A percentile compares a stretch with the other conserved stretches of the same genome.
Evolutionary conservation across 92 coral and sea anemone genomes (phyloP).

Genomic region (Epizoanthus illoricatus): DNA sequence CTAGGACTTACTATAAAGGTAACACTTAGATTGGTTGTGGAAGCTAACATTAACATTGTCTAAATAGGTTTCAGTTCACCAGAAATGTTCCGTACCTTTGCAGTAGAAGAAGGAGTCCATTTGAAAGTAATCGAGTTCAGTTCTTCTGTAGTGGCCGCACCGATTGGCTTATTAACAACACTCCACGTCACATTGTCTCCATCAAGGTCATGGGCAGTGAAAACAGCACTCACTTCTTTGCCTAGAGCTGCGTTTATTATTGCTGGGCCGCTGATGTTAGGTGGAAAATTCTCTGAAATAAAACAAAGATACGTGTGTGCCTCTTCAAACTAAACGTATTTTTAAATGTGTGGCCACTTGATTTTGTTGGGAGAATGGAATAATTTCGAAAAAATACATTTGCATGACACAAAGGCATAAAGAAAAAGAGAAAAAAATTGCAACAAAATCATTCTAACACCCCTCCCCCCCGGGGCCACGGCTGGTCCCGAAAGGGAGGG

Average conservation of each 20-base stretch:
- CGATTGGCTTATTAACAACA: conserved; percentile 21
- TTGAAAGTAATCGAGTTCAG: conserved; percentile 7
- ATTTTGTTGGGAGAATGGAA: too few relatives aligned
- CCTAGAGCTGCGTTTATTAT: conserved; percentile 45
- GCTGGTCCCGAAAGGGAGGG: too few relatives aligned
- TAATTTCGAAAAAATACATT: too few relatives aligned
- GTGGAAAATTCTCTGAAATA: conserved; percentile 64
- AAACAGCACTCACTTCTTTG: conserved; percentile 10
- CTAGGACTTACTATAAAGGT: too few relatives aligned
- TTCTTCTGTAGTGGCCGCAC: neutral
- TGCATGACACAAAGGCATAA: too few relatives aligned
- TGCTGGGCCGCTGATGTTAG: conserved; percentile 40
- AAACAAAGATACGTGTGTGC: neutral
- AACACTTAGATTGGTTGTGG: too few relatives aligned
- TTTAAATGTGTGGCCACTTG: neutral
- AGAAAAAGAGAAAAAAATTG: too few relatives aligned
- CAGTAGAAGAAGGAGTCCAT: conserved; percentile 32
- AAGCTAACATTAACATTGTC: too few relatives aligned
- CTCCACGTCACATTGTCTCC: conserved; percentile 44
- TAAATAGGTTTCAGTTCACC: too few relatives aligned
- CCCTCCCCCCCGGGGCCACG: too few relatives aligned
- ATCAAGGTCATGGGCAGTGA: conserved; percentile 59
- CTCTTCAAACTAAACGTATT: neutral
- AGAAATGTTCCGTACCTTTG: conserved; percentile 31
- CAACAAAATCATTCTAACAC: too few relatives aligned